These are phyloP conservation scores for Capra hircus DNA, from an alignment of 2,113 vertebrate species.

Conservation along the genomic window DNA sequence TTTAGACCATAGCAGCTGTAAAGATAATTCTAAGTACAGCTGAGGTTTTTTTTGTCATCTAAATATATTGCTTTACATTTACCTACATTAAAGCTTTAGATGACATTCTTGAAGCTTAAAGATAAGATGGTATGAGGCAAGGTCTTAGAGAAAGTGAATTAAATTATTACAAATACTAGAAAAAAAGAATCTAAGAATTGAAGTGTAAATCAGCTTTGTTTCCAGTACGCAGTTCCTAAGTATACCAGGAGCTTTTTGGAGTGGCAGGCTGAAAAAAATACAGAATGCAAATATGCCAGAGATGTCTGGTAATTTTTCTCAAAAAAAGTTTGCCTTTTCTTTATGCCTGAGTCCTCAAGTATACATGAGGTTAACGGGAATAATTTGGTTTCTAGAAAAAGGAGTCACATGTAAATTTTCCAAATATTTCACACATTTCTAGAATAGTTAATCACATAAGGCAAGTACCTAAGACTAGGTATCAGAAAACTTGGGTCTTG, in stretches of 20 bases:
- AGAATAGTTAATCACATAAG: constrained; percentile 3
- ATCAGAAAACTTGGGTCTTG: background rate
- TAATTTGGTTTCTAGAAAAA: constrained; percentile 35
- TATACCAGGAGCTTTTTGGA: background rate
- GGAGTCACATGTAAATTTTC: background rate
- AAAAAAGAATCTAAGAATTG: background rate
- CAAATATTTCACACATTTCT: constrained; percentile 32
- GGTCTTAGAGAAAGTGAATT: background rate
- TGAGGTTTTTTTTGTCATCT: background rate
- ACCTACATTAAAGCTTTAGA: background rate
- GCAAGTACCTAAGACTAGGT: background rate
- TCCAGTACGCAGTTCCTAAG: background rate
- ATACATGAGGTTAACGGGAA: background rate
- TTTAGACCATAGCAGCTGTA: background rate
- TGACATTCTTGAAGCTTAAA: background rate
- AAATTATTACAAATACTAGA: background rate
- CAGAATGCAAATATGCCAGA: constrained; percentile 30
- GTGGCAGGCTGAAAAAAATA: background rate
- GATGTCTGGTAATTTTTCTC: constrained; percentile 6
- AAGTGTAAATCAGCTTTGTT: constrained; percentile 3
- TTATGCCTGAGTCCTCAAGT: background rate
- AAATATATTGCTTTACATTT: constrained; percentile 28
- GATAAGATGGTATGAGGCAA: constrained; percentile 7
- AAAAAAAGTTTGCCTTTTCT: background rate
- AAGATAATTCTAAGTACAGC: background rate